Evolutionary conservation across 2,888 invertebrate species (phyloP).

Genomic region (Apamea monoglypha): DNA sequence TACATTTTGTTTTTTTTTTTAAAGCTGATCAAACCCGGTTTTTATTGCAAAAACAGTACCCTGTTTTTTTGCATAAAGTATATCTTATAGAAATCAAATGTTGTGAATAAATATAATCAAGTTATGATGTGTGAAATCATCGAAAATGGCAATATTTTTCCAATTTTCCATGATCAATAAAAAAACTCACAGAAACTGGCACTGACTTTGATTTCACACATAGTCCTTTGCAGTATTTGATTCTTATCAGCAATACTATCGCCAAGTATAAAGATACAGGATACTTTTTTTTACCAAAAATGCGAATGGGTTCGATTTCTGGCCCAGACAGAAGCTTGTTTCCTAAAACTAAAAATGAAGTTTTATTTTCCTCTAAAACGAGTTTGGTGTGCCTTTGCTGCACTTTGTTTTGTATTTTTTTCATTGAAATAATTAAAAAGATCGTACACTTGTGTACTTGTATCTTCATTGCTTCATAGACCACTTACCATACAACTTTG

Average conservation of each 20-base stretch:
- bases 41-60: background rate
- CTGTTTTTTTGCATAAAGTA: background rate
- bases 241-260: background rate
- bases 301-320: background rate
- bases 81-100: background rate
- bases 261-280: background rate
- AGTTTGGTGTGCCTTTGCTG: background rate
- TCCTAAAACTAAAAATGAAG: background rate
- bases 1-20: background rate
- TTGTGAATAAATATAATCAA: background rate
- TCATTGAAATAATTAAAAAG: background rate
- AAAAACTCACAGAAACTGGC: background rate
- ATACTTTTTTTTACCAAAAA: background rate
- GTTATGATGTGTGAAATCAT: background rate
- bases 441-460: background rate
- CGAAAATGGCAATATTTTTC: background rate
- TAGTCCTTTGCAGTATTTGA: background rate
- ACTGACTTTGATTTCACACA: background rate
- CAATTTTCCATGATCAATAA: background rate
- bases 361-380: background rate
- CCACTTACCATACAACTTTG: background rate
- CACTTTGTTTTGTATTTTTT: background rate
- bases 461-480: conserved; percentile 3
- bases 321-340: background rate
- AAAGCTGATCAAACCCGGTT: background rate